Evolutionary conservation across 2,797 vertebrate genomes (phyloP), one percentile per base, ranked within the genome.

Genomic region (Clarias laeviceps): DNA sequence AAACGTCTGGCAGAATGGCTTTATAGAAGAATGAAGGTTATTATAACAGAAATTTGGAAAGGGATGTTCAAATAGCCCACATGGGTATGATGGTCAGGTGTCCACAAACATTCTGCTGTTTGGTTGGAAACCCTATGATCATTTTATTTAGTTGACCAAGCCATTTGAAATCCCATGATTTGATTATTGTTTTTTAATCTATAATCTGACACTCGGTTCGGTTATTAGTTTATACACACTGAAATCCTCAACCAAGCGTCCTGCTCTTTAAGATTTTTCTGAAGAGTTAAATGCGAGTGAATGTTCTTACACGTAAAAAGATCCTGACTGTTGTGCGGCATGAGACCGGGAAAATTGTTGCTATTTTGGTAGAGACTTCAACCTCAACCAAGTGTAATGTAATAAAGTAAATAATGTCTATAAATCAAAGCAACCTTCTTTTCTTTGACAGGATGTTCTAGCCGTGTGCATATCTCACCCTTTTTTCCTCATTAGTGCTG

Each of bases 401-500:
- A 37, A 37, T 61, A 5, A 78, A 37, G 56, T 61, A 78, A 78
- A 78, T 78, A 2, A 78, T 61, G 37, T 61, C 29, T 32, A 37
- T n/a, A 40, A 61, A 34, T 61, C 24, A n/a, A 27, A 73, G 68
- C 18, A 70, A 6, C 24, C 34, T 14, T 82, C 34, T 45, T 17
- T 62, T 32, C 40, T 76, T 83, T 79, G 70, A 81, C 80, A 70
- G 82, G 73, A 68, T 84, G 29, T 11, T 12, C 82, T 45, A 68
- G 65, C 61, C 50, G 78, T 84, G 73, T 84, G 82, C 56, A 61
- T 61, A 61, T 78, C 32, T 57, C 76, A 37, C 24, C 14, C 74
- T 29, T 17, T 45, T 40, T 87, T 3, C 45, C 88, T 90, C 83
- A 88, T 90, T 88, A 90, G 83, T 62, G 69, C 68, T 65, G 83